Evolutionary conservation across 64 coral and sea anemone species (phyloP).

Genomic region (Porites australiensis): DNA sequence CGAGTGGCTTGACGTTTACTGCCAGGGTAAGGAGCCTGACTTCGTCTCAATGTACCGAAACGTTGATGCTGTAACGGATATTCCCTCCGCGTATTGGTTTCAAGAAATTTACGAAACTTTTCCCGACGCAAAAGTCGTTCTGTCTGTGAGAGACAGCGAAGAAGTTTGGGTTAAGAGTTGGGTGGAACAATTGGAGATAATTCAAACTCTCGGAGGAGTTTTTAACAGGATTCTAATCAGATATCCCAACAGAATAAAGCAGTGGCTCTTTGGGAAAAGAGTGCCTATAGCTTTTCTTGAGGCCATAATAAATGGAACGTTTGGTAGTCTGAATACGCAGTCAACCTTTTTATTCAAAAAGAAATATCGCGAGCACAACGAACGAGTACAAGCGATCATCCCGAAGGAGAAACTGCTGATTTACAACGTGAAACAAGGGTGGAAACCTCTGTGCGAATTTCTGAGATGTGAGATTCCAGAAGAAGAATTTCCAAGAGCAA

Average conservation of each 20-base stretch:
- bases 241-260: no score
- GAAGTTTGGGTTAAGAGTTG: slow-evolving; percentile 29
- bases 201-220: no score
- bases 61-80: slow-evolving; percentile 35
- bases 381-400: not conserved
- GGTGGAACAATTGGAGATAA: not conserved
- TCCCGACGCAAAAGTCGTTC: slow-evolving; percentile 38
- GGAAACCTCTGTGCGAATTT: not conserved
- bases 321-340: not conserved
- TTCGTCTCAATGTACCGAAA: slow-evolving; percentile 17
- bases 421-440: not conserved
- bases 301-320: not conserved
- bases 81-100: slow-evolving; percentile 8
- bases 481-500: not conserved
- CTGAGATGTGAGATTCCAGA: not conserved
- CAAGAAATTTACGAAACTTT: slow-evolving; percentile 18
- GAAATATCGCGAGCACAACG: slow-evolving; percentile 29
- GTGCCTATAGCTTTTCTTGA: no score
- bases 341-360: not conserved
- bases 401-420: not conserved
- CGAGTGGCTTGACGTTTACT: slow-evolving; percentile 8
- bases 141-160: slow-evolving; percentile 9
- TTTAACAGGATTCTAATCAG: not conserved
- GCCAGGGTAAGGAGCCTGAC: not conserved
- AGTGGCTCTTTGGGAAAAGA: not conserved